Conservation (phyloP, 2,888 invertebrate species). For the Blomia tropicalis region DNA sequence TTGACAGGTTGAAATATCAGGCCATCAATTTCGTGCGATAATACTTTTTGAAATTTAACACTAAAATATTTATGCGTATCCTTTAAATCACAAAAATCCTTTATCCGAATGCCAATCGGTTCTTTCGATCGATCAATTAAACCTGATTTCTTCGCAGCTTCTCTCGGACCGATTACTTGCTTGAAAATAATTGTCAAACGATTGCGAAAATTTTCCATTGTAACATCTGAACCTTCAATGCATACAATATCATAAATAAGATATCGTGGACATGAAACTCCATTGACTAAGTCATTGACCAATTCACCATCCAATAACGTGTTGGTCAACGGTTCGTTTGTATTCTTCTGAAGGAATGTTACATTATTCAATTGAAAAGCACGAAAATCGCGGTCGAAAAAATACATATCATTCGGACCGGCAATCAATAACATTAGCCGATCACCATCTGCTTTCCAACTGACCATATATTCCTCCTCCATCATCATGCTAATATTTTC, state of each 20-base stretch:
- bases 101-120: conserved; percentile 74
- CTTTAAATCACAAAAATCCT: conserved; percentile 65
- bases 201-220: conserved; percentile 56
- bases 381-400: conserved; percentile 85
- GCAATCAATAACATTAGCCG: conserved; percentile 93
- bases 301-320: conserved; percentile 91
- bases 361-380: conserved; percentile 65
- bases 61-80: conserved; percentile 38
- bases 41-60: conserved; percentile 64
- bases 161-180: conserved; percentile 45
- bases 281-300: conserved; percentile 73
- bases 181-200: conserved; percentile 56
- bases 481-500: conserved; percentile 57
- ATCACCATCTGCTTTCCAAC: conserved; percentile 98
- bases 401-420: conserved; percentile 65
- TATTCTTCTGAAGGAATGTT: conserved; percentile 51
- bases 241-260: conserved; percentile 84
- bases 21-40: conserved; percentile 91
- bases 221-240: conserved; percentile 61
- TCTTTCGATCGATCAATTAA: conserved; percentile 56
- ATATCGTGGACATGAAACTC: conserved; percentile 60
- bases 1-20: conserved; percentile 86
- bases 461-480: conserved; percentile 75
- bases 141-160: conserved; percentile 58
- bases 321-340: conserved; percentile 56